Conservation (phyloP, 2,113 vertebrate genomes). For the Spea bombifrons region DNA sequence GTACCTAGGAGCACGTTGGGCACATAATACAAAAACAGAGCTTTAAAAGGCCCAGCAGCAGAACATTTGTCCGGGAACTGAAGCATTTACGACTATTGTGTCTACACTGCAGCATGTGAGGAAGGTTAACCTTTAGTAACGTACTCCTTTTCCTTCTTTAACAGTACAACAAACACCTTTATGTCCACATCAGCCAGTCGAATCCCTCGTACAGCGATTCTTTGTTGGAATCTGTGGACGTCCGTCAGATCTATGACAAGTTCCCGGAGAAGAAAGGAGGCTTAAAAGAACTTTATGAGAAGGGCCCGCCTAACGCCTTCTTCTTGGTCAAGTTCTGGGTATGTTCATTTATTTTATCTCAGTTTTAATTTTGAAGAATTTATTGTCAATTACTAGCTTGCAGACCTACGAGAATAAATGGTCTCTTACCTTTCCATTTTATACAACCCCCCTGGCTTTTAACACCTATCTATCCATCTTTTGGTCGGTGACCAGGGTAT, state of each 20-base stretch:
- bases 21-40: not conserved
- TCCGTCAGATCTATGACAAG: slow-evolving; percentile 58
- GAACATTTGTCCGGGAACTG: no score
- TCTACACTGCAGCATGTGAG: not conserved
- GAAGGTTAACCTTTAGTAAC: not conserved
- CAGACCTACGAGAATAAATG: no score
- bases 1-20: no score
- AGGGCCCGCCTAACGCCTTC: slow-evolving; percentile 63
- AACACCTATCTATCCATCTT: no score
- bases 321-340: slow-evolving; percentile 72
- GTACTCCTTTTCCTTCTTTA: not conserved
- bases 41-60: not conserved
- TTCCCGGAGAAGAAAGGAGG: slow-evolving; percentile 64
- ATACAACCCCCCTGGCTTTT: no score
- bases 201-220: slow-evolving; percentile 49
- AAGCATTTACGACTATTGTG: not conserved
- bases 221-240: slow-evolving; percentile 55
- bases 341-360: slow-evolving; percentile 34
- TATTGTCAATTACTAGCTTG: no score
- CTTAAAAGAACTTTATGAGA: slow-evolving; percentile 64
- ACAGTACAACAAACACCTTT: slow-evolving; percentile 65
- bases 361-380: no score
- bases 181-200: slow-evolving; percentile 63
- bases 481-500: no score
- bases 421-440: no score